These are phyloP conservation scores for Gymnocephalus cernua DNA, from an alignment of 2,113 vertebrate genomes.

Conservation along the genomic window DNA sequence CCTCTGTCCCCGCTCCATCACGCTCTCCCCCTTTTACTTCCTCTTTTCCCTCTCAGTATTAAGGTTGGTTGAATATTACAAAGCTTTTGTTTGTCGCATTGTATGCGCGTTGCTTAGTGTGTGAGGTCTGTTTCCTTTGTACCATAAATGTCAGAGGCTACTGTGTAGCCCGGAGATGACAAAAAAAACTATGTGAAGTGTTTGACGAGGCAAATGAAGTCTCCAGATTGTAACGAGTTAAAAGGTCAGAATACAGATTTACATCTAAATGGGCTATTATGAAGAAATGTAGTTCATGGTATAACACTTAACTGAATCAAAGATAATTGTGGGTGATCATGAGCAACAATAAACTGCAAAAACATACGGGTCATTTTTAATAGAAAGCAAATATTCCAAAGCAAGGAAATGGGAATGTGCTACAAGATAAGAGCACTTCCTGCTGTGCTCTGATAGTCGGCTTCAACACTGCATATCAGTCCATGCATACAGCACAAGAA, in stretches of 20 bases:
- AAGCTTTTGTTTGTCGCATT: neutral
- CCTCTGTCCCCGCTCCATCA: neutral
- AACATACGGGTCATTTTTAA: neutral
- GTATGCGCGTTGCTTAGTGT: neutral
- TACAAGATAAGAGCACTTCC: conserved; percentile 58
- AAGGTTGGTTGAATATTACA: neutral
- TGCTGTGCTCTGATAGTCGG: conserved; percentile 42
- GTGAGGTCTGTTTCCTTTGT: neutral
- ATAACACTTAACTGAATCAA: neutral
- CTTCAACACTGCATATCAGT: neutral
- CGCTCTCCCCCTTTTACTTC: neutral
- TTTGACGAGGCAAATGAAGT: neutral
- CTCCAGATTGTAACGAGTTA: neutral
- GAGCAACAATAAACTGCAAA: neutral
- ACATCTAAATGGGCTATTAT: neutral
- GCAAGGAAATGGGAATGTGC: conserved; percentile 35
- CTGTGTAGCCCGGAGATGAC: neutral
- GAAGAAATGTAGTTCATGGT: neutral
- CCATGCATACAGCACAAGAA: neutral
- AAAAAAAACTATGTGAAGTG: neutral
- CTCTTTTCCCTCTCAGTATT: neutral
- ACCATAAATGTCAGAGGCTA: neutral
- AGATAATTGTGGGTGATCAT: neutral
- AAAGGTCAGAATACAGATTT: conserved; percentile 8
- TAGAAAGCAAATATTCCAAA: neutral